phyloP scores from a whole-genome alignment of 2,888 invertebrate genomes.

The Stenotaenia linearis region DNA sequence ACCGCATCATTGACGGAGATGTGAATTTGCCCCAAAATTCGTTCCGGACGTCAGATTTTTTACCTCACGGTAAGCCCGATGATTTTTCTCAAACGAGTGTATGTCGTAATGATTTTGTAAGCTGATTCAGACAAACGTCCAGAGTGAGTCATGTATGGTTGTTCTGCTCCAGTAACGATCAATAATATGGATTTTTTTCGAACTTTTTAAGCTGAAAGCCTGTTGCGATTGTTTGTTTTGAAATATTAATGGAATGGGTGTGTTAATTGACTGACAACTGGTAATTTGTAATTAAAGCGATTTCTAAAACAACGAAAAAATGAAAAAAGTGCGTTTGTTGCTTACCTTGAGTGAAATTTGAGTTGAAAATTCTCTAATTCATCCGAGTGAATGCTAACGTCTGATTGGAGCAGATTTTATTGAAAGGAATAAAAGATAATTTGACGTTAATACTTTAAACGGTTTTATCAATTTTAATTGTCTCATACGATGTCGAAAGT shows the following conservation, averaged over 20 bases:
- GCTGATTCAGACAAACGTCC: neutral
- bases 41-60: constrained; percentile 75
- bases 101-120: neutral
- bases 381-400: neutral
- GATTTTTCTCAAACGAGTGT: neutral
- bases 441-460: neutral
- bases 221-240: no score
- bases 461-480: neutral
- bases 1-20: constrained; percentile 79
- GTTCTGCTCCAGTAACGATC: neutral
- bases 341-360: no score
- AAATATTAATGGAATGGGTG: neutral
- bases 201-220: no score
- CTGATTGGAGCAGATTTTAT: neutral
- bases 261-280: neutral
- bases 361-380: no score
- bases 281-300: neutral
- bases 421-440: neutral
- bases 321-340: neutral
- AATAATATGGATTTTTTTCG: no score
- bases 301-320: no score
- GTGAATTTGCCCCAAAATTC: constrained; percentile 72
- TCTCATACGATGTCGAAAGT: neutral
- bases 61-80: constrained; percentile 68
- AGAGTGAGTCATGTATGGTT: neutral